A percentile compares a stretch with the other conserved stretches of the same genome.
phyloP scores from a whole-genome alignment of 2,888 invertebrate species.

The Ectropis crepuscularia region DNA sequence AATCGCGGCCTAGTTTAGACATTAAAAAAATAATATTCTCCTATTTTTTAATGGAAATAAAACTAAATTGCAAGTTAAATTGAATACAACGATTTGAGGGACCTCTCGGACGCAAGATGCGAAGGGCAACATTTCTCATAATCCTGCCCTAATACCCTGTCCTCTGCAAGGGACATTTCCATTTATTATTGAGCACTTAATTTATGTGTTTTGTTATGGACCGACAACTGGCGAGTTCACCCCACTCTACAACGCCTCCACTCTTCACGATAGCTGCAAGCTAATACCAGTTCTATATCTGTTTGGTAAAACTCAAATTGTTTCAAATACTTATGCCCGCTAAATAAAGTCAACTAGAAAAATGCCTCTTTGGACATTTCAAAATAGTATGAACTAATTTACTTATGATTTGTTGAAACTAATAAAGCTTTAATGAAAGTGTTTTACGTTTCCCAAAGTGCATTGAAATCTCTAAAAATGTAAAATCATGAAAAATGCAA shows the following conservation, averaged over 20 bases:
- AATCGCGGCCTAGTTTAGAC: too few relatives aligned
- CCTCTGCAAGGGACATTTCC: constrained; percentile 85
- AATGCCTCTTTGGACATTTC: constrained; percentile 69
- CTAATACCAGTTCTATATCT: background rate
- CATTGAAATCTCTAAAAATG: too few relatives aligned
- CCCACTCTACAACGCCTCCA: constrained; percentile 52
- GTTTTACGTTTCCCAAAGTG: too few relatives aligned
- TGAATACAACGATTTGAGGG: constrained; percentile 29
- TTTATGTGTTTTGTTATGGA: constrained; percentile 86
- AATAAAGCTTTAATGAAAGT: too few relatives aligned
- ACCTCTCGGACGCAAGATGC: constrained; percentile 49
- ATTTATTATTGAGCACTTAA: constrained; percentile 86
- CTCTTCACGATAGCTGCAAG: constrained; percentile 14
- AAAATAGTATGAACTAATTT: constrained; percentile 51
- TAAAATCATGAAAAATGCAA: too few relatives aligned
- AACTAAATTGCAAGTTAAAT: constrained; percentile 11
- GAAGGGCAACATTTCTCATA: constrained; percentile 77
- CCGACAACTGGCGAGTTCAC: constrained; percentile 72
- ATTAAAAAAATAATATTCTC: too few relatives aligned
- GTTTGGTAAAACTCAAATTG: constrained; percentile 13
- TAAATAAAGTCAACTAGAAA: constrained; percentile 41
- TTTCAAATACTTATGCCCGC: too few relatives aligned
- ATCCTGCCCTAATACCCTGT: constrained; percentile 84
- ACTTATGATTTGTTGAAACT: constrained; percentile 35
- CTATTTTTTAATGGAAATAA: background rate